A percentile compares a stretch with the other conserved stretches of the same genome.
These are phyloP conservation scores for Falco columbarius DNA, from an alignment of 2,797 vertebrate species.

Conservation along the genomic window DNA sequence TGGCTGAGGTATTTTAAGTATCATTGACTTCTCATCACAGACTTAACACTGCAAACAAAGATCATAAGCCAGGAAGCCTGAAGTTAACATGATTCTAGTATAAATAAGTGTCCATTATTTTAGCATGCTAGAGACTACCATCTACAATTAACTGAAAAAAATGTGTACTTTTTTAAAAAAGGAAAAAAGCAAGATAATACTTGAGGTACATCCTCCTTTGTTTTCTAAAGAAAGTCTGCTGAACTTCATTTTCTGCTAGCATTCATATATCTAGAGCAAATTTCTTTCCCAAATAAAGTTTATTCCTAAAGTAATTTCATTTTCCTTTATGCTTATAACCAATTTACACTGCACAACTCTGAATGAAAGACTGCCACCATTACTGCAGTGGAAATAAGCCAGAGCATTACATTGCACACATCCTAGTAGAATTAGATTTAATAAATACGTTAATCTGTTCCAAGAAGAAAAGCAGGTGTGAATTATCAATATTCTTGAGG, in stretches of 20 bases:
- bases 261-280: not conserved
- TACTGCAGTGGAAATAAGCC: not conserved
- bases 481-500: conserved; percentile 18
- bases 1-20: not conserved
- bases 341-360: conserved; percentile 7
- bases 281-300: not conserved
- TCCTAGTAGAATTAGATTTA: conserved; percentile 18
- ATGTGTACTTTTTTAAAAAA: not conserved
- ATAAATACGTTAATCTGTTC: conserved; percentile 62
- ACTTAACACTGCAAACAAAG: not conserved
- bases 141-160: not conserved
- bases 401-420: not conserved
- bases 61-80: not conserved
- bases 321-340: conserved; percentile 15
- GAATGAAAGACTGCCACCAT: not conserved
- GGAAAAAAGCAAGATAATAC: not conserved
- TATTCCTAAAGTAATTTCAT: conserved; percentile 10
- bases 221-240: not conserved
- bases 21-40: not conserved
- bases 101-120: not conserved
- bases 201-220: not conserved
- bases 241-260: not conserved
- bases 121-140: not conserved
- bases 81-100: not conserved
- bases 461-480: not conserved